phyloP scores from a whole-genome alignment of 2,797 vertebrate genomes.

The Hypotaenidia philippensis region DNA sequence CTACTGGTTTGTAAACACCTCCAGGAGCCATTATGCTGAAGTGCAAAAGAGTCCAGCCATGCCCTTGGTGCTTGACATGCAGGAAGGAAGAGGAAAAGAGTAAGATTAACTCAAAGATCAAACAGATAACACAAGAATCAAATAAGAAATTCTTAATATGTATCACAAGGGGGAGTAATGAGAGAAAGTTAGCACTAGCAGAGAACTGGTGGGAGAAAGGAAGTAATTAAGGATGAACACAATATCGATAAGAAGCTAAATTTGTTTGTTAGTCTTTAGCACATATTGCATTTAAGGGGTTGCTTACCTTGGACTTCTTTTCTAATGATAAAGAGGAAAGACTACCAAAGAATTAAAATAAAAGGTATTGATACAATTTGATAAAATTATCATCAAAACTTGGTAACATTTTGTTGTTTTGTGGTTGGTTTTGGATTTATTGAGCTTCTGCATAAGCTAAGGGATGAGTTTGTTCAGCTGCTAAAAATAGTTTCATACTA shows the following conservation, averaged over 20 bases:
- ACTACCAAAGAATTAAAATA: background rate
- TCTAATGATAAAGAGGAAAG: background rate
- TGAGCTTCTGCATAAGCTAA: background rate
- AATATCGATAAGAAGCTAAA: background rate
- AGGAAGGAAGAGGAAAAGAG: background rate
- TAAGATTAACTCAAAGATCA: constrained; percentile 13
- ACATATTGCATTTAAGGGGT: background rate
- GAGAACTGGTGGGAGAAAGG: background rate
- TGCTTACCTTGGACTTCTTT: background rate
- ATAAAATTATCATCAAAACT: background rate
- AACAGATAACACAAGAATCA: background rate
- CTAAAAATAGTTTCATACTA: background rate
- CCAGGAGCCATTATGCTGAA: background rate
- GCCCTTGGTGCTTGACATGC: background rate
- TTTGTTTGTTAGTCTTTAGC: background rate
- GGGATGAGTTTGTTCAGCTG: background rate
- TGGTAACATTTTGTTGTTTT: background rate
- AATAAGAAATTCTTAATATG: background rate
- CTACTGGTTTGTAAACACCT: background rate
- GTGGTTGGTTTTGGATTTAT: background rate
- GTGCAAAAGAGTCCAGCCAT: background rate
- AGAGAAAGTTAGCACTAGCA: background rate
- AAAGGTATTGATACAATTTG: background rate
- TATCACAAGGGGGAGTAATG: background rate
- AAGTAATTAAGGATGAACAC: background rate